Base-by-base conservation (phyloP, 2,797 vertebrate species). In the Emys orbicularis region DNA sequence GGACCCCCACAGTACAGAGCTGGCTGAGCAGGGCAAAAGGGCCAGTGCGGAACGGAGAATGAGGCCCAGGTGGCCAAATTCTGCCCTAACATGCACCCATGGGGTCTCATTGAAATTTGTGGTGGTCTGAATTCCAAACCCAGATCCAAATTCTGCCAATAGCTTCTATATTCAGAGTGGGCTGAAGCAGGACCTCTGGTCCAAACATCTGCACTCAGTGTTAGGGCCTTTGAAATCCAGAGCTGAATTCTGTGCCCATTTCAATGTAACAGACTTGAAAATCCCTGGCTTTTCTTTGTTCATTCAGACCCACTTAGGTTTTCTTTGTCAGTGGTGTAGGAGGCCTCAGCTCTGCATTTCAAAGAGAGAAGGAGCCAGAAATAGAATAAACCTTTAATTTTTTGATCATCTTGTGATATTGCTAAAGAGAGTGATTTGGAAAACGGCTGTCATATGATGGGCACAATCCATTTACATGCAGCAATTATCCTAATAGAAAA, bases 281-380 rank as follows among this genome's bases (percentile, higher is more conserved):
- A 57, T 29, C 19, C 34, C 57, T 88, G 37, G 53, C 68, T 91
- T 84, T 87, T 44, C 74, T 91, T 83, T 83, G 54, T 2, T 25
- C 79, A 87, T 52, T 79, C 76, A 88, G 86, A 85, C 27, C 21
- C 21, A 77, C 23, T 79, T 10, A 21, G 52, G 29, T 84, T 88
- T 68, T 77, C 83, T 90, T 83, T 68, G 56, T 21, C 81, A 47
- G 29, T 52, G 53, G 47, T 5, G 82, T 87, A 57, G 37, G 54
- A 68, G 89, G 53, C 79, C 68, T 84, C 82, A 54, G n/a, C 81
- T 79, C 74, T 93, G 61, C 57, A 85, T 90, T 91, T 91, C 31
- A 88, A 81, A 90, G 93, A 88, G 91, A 93, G 53, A 34, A 83
- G 31, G 84, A 94, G 93, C 79, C 25, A 95, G 94, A 96, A 96